Base-by-base conservation (phyloP, 1,140 invertebrate genomes). In the Saccostrea echinata region DNA sequence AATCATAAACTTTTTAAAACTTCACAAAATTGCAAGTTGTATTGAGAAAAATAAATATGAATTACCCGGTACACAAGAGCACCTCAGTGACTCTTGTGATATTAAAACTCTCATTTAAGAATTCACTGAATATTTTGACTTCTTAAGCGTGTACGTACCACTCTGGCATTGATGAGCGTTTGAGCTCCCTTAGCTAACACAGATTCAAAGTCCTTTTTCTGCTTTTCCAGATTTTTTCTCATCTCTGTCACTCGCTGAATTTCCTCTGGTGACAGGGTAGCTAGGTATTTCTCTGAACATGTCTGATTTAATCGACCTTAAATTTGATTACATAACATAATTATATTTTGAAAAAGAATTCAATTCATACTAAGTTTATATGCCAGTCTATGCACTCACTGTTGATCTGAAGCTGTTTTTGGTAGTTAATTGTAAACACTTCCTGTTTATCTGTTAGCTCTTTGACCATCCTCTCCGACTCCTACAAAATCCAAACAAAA, bases 381-480 rank as follows among this genome's bases (percentile, higher is more conserved):
- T 61, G 55, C 18, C 18, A 61, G 18, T 18, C 55, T 61, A 0
- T 61, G 0, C 0, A 76, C 68, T 76, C 33, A 76, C 68, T 76
- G 68, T 76, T 76, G 27, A 76, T 76, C 24, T 98, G 98, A 80
- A 97, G 96, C 90, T 97, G 97, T 91, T 98, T 97, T 92, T 98
- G 97, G 94, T 98, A 98, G 91, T 97, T 97, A 33, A 98, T 95
- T 3, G 97, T 97, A 95, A 98, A 98, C 0, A 97, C 96, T 93
- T 98, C 97, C 88, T 98, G 97, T 90, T 98, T 97, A 88, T 97
- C 96, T 90, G 97, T 97, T 94, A 98, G 64, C 13, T 92, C 90
- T 84, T 92, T 90, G 13, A 93, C 85, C 13, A 91, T 88, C 30
- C 55, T 85, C 27, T 93, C 93, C 55, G 92, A 92, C 27, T 89